These are phyloP conservation scores for Theristus sp. DNA, from an alignment of 2,888 invertebrate species.

Conservation along the genomic window DNA sequence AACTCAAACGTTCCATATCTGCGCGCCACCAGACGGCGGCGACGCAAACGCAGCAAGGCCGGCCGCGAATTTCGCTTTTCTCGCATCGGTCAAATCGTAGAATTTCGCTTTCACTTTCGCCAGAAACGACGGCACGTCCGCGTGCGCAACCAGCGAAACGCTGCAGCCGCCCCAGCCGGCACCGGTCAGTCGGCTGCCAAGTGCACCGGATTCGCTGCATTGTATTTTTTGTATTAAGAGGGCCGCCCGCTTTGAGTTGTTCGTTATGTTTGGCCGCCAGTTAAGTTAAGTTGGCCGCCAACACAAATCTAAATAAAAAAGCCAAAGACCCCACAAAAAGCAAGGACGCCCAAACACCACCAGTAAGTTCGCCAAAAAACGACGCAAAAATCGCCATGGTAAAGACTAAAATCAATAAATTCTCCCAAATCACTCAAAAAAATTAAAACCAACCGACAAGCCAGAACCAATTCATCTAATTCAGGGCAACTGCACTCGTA, in stretches of 20 bases:
- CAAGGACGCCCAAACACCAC: no score
- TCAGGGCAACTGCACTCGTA: constrained; percentile 84
- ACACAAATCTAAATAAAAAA: constrained; percentile 2
- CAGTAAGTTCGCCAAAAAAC: no score
- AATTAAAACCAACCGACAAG: constrained; percentile 44
- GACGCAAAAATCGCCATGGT: no score
- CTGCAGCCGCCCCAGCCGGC: constrained; percentile 98
- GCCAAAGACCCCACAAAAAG: neutral
- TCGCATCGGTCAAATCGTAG: neutral
- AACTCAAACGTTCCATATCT: no score
- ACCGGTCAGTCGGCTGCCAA: constrained; percentile 82
- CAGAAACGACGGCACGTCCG: constrained; percentile 32
- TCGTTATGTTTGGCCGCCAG: neutral
- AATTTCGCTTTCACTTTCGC: neutral
- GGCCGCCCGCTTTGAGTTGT: no score
- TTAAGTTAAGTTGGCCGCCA: neutral
- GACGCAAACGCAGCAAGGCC: neutral
- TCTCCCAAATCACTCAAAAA: no score
- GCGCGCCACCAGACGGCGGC: neutral
- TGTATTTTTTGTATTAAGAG: no score
- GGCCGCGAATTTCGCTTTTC: neutral
- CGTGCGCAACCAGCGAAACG: constrained; percentile 57
- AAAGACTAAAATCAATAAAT: no score
- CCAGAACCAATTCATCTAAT: constrained; percentile 58
- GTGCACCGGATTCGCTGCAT: constrained; percentile 38